phyloP scores from a whole-genome alignment of 2,113 vertebrate genomes.

The Microtus richardsoni region DNA sequence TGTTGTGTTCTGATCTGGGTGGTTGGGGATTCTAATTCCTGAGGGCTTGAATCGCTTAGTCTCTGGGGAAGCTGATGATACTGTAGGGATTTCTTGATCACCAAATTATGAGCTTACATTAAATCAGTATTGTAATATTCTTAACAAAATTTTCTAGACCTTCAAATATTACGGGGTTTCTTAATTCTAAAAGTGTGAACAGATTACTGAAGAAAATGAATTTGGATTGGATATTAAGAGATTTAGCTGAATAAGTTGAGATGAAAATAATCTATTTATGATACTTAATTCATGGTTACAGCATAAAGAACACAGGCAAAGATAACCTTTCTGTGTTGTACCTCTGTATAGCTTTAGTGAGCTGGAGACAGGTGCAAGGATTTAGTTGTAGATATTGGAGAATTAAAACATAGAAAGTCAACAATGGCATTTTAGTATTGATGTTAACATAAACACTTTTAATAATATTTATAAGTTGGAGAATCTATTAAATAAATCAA shows the following conservation, averaged over 20 bases:
- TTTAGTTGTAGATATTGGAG: background rate
- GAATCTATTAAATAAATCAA: background rate
- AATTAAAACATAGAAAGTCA: background rate
- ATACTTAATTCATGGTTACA: background rate
- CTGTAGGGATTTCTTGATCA: background rate
- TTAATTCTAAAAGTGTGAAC: conserved; percentile 21
- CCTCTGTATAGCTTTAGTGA: background rate
- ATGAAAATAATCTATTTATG: background rate
- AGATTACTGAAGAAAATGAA: background rate
- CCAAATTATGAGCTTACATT: background rate
- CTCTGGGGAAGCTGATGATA: background rate
- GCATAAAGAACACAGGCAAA: background rate
- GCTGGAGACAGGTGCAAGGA: accelerated
- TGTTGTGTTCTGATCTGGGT: background rate
- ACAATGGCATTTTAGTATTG: background rate
- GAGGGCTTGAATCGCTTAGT: background rate
- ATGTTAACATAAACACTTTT: background rate
- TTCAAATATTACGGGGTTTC: background rate
- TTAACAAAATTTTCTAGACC: background rate
- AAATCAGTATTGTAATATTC: background rate
- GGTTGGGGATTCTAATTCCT: background rate
- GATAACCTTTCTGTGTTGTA: background rate
- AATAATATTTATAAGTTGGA: background rate
- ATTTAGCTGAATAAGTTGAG: background rate
- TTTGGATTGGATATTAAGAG: background rate